Conservation (phyloP, 2,113 vertebrate genomes). For the Chloropsis hardwickii region DNA sequence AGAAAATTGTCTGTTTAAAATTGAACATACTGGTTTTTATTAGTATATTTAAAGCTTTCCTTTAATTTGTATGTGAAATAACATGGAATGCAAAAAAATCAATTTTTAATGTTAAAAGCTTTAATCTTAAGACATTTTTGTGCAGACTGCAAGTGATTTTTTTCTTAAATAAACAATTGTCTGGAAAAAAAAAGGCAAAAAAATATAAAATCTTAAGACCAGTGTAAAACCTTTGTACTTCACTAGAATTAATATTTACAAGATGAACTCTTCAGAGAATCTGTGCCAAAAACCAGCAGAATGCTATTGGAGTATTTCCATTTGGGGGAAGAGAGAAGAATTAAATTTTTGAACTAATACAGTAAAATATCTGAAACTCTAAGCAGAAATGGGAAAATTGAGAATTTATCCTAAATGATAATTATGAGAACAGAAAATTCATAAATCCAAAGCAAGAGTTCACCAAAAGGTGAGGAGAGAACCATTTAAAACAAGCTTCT, state of each 20-base stretch:
- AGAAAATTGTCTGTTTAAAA: not conserved
- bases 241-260: not conserved
- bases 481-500: not conserved
- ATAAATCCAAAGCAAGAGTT: not conserved
- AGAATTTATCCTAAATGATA: not conserved
- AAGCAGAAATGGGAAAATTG: not conserved
- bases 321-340: not conserved
- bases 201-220: not conserved
- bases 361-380: not conserved
- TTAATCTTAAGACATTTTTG: not conserved
- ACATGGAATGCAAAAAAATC: not conserved
- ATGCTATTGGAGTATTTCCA: not conserved
- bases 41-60: not conserved
- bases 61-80: not conserved
- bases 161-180: not conserved
- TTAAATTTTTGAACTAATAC: not conserved
- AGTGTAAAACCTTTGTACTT: not conserved
- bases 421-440: not conserved
- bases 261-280: not conserved
- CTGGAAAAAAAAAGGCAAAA: not conserved
- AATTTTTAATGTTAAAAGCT: not conserved
- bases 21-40: not conserved
- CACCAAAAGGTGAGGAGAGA: not conserved
- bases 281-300: not conserved
- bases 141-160: not conserved